phyloP scores from a whole-genome alignment of 2,888 invertebrate genomes.

The Rambutsinella grinnellia region DNA sequence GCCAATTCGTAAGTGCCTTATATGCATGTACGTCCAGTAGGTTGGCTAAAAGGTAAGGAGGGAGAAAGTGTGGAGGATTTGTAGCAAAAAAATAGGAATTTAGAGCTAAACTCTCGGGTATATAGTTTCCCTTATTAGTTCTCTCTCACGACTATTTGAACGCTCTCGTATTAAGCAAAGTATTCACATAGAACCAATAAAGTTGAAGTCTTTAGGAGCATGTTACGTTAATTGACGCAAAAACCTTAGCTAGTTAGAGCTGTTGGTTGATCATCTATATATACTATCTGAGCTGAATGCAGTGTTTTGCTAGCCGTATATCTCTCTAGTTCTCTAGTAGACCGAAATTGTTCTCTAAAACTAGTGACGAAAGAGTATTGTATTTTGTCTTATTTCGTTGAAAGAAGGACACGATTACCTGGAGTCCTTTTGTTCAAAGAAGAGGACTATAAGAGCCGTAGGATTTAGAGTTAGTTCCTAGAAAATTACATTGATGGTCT shows the following conservation, averaged over 20 bases:
- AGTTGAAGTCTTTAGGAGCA: constrained; percentile 21
- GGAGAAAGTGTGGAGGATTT: neutral
- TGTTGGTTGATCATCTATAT: constrained; percentile 22
- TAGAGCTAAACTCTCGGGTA: neutral
- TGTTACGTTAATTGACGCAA: constrained; percentile 36
- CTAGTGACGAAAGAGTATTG: constrained; percentile 8
- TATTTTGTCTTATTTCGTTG: constrained; percentile 22
- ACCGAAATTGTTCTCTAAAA: constrained; percentile 15
- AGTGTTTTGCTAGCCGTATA: constrained; percentile 4
- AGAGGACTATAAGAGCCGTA: constrained; percentile 8
- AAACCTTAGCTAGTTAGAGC: constrained; percentile 31
- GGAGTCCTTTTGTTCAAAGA: constrained; percentile 13
- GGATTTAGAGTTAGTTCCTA: constrained; percentile 6
- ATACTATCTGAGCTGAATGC: neutral
- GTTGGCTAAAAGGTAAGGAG: no score
- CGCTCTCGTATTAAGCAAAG: neutral
- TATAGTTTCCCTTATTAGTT: no score
- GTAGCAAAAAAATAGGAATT: constrained; percentile 4
- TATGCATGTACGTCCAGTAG: neutral
- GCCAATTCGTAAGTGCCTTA: neutral
- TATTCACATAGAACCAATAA: constrained; percentile 23
- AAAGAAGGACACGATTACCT: constrained; percentile 38
- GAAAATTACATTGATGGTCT: constrained; percentile 19
- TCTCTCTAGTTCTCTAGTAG: neutral
- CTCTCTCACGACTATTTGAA: no score